Evolutionary conservation across 2,888 invertebrate species (phyloP), one percentile per base, ranked within the genome.

Genomic region (Sisyra nigra): DNA sequence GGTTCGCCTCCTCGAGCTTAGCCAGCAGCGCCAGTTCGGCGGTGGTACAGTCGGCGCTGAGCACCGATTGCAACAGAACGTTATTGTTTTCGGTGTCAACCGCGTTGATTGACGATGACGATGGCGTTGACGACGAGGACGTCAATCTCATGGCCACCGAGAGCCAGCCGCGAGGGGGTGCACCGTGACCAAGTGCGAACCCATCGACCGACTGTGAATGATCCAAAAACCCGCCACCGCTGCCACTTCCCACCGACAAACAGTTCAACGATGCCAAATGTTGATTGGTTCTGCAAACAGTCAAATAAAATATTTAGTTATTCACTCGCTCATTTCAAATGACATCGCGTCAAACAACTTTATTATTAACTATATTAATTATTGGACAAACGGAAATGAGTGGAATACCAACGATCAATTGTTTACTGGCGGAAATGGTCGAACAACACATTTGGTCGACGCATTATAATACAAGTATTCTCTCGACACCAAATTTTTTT

Each of bases 1-100:
- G 84, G 67, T 94, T 94, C 57, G 88, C 92, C 61, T 89, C 91
- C 75, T 94, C 93, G 73, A 94, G 79, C 65, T 91, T 91, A 67
- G 88, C 89, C 59, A 94, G 74, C 54, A 94, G 74, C 68, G 82
- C 86, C 75, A 84, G 76, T 62, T 89, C 91, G 67, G 85, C 73
- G 59, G 72, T 67, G 48, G 69, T 65, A 53, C 62, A 66, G 50
- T 49, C 52, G 29, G 29, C 40, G 41, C 47, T 44, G 40, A 42
- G 35, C 9, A 40, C 51, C 50, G 51, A 55, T 55, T 43, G 30
- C 24, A 32, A 14, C 34, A 42, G 42, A 41, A 42, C 44, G 44
- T 51, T 53, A 47, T 54, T 58, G 48, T 57, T 57, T 50, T 55
- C 57, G 45, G 53, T 54, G 48, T 53, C 55, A 39, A 52, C 50